These are phyloP conservation scores for Catajapyx aquilonaris DNA, from an alignment of 1,140 invertebrate species.

Conservation along the genomic window DNA sequence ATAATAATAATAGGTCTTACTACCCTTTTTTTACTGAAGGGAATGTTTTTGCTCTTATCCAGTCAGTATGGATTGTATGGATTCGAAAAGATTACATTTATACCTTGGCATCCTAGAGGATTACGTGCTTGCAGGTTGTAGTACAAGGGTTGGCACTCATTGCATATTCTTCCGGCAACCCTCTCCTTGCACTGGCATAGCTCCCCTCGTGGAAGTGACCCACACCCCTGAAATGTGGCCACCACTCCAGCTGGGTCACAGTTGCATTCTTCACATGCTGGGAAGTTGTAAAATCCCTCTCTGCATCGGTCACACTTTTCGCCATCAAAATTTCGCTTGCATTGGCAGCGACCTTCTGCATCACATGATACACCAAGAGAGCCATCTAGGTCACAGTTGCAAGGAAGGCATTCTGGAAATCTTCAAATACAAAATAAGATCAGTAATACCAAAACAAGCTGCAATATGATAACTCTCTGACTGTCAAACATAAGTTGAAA, in stretches of 20 bases:
- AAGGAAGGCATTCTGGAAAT: conserved; percentile 22
- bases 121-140: conserved; percentile 86
- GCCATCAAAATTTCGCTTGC: conserved; percentile 68
- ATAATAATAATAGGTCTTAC: too few relatives aligned
- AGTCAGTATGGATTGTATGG: too few relatives aligned
- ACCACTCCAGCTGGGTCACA: conserved; percentile 90
- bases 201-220: conserved; percentile 63
- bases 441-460: not conserved
- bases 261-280: conserved; percentile 92
- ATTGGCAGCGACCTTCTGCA: conserved; percentile 63
- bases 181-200: conserved; percentile 89
- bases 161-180: conserved; percentile 83
- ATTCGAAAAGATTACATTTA: too few relatives aligned
- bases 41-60: too few relatives aligned
- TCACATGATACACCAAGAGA: conserved; percentile 81
- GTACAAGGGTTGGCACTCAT: conserved; percentile 77
- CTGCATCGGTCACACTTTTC: conserved; percentile 63
- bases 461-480: too few relatives aligned
- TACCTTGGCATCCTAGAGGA: conserved; percentile 73
- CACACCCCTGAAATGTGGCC: conserved; percentile 71
- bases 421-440: conserved; percentile 25
- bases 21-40: too few relatives aligned
- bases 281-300: conserved; percentile 94
- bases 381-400: conserved; percentile 73
- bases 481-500: too few relatives aligned